Evolutionary conservation across 1,140 invertebrate genomes (phyloP).

Genomic region (Scylla paramamosain): DNA sequence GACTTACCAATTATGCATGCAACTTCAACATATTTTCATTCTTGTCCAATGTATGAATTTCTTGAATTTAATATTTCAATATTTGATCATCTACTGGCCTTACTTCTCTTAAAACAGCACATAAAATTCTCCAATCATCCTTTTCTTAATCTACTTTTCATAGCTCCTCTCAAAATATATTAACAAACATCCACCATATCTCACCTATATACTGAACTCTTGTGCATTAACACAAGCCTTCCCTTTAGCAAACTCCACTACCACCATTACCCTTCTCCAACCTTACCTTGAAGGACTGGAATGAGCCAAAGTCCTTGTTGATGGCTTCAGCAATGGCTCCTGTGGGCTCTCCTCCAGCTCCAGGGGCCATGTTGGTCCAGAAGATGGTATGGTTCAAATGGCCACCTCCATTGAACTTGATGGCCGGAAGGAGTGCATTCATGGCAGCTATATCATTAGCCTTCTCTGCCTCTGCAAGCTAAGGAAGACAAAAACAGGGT

Average conservation of each 20-base stretch:
- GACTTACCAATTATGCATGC: too few species aligned
- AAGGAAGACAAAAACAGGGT: background rate
- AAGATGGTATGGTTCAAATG: slow-evolving; percentile 99
- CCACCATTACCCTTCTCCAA: background rate
- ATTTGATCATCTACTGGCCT: too few species aligned
- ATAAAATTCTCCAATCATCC: too few species aligned
- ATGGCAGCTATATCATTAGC: slow-evolving; percentile 87
- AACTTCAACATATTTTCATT: too few species aligned
- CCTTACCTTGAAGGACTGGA: slow-evolving; percentile 85
- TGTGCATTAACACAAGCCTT: too few species aligned
- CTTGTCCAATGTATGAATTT: too few species aligned
- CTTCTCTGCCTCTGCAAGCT: slow-evolving; percentile 73
- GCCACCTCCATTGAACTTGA: slow-evolving; percentile 99
- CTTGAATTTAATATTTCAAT: too few species aligned
- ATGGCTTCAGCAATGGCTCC: slow-evolving; percentile 85
- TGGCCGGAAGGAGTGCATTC: slow-evolving; percentile 90
- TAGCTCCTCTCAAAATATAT: too few species aligned
- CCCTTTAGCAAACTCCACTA: background rate
- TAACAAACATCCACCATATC: too few species aligned
- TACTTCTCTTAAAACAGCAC: too few species aligned
- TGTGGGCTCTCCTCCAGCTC: slow-evolving; percentile 87
- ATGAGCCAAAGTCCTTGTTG: slow-evolving; percentile 89
- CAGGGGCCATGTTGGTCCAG: slow-evolving; percentile 96
- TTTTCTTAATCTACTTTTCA: too few species aligned
- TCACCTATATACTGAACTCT: too few species aligned